Evolutionary conservation across 2,797 vertebrate species (phyloP).

Genomic region (Centroberyx gerrardi): DNA sequence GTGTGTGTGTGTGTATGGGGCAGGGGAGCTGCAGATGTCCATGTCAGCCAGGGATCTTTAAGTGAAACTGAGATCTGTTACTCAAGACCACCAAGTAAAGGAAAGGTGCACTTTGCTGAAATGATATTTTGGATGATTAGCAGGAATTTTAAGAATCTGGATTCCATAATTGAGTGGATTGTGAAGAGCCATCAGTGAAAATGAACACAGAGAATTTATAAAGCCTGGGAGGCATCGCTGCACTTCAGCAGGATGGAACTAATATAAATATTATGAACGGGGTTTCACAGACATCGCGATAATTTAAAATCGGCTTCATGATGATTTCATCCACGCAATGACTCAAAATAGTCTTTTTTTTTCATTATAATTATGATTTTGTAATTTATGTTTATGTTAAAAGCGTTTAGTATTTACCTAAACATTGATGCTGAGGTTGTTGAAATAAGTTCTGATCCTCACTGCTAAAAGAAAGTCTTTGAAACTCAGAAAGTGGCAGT

Average conservation of each 20-base stretch:
- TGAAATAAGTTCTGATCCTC: background rate
- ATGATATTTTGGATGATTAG: slow-evolving; percentile 53
- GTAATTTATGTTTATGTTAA: too few species aligned
- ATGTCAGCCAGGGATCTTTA: slow-evolving; percentile 42
- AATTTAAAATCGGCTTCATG: background rate
- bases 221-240: background rate
- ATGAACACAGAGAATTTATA: slow-evolving; percentile 17
- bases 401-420: too few species aligned
- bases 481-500: background rate
- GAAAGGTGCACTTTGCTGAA: slow-evolving; percentile 48
- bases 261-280: slow-evolving; percentile 26
- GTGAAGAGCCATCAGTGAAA: background rate
- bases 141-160: slow-evolving; percentile 56
- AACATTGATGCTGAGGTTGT: too few species aligned
- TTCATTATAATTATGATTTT: background rate
- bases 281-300: background rate
- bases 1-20: slow-evolving; percentile 22
- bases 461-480: background rate
- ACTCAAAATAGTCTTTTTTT: background rate
- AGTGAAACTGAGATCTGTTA: slow-evolving; percentile 68
- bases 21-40: slow-evolving; percentile 65
- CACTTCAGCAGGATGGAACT: slow-evolving; percentile 7
- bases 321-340: slow-evolving; percentile 1
- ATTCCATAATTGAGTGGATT: slow-evolving; percentile 22
- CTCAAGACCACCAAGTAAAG: slow-evolving; percentile 66